phyloP scores from a whole-genome alignment of 2,888 invertebrate genomes.

The Tipula unca region DNA sequence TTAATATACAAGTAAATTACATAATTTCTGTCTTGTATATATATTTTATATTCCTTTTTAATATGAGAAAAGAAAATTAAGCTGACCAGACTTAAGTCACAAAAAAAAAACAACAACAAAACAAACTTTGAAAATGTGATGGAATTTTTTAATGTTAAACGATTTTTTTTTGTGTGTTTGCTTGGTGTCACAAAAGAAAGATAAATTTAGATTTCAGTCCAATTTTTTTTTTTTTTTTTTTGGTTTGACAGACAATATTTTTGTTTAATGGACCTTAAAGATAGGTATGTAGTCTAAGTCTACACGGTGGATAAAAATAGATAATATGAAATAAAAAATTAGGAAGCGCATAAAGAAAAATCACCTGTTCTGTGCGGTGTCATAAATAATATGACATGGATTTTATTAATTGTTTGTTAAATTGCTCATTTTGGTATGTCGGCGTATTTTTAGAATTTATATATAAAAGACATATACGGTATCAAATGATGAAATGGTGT shows the following conservation, averaged over 20 bases:
- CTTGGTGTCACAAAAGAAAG: neutral
- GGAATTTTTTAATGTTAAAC: neutral
- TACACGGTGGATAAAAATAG: neutral
- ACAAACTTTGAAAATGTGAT: neutral
- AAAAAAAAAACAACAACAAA: neutral
- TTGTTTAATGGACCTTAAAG: neutral
- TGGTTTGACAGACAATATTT: neutral
- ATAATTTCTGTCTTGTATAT: neutral
- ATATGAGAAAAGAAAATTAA: neutral
- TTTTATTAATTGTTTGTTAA: neutral
- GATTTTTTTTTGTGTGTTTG: neutral
- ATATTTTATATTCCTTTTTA: neutral
- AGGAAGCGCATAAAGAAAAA: neutral
- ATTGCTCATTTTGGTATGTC: neutral
- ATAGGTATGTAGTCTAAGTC: neutral
- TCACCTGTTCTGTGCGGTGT: neutral
- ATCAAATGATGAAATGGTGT: neutral
- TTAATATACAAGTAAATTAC: neutral
- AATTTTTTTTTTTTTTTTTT: neutral
- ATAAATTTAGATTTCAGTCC: neutral
- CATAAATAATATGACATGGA: neutral
- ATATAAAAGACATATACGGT: neutral
- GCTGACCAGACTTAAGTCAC: neutral
- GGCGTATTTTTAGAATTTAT: neutral
- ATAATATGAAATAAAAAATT: neutral